phyloP scores from a whole-genome alignment of 92 coral and sea anemone genomes.

The Epizoanthus rinbou region DNA sequence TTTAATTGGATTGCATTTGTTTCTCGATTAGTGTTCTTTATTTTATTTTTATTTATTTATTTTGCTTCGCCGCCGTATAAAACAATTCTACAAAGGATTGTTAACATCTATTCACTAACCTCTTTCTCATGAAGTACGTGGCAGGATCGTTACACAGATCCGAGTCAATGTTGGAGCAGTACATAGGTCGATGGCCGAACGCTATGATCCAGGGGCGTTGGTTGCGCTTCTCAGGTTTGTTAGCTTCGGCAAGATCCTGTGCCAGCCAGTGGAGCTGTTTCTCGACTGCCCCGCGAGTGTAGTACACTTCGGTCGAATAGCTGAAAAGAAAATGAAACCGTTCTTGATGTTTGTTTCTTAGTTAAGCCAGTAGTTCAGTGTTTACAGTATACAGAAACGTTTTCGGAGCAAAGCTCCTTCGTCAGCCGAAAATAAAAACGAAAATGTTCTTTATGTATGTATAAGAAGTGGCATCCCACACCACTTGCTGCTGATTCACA shows the following conservation, averaged over 20 bases:
- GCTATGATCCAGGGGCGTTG: constrained; percentile 80
- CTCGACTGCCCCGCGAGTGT: constrained; percentile 61
- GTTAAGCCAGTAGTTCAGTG: too few relatives aligned
- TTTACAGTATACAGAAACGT: too few relatives aligned
- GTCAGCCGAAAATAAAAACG: neutral
- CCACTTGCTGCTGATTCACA: neutral
- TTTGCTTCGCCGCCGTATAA: too few relatives aligned
- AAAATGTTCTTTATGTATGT: neutral
- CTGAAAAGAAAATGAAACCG: constrained; percentile 22
- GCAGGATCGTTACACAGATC: constrained; percentile 69
- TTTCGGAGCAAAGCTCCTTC: too few relatives aligned
- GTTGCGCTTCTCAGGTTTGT: constrained; percentile 69
- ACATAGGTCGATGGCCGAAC: constrained; percentile 86
- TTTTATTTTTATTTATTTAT: too few relatives aligned
- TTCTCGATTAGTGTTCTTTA: neutral
- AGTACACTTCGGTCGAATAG: constrained; percentile 77
- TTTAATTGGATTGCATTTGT: neutral
- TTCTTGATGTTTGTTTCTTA: neutral
- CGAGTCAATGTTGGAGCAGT: constrained; percentile 79
- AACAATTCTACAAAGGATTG: too few relatives aligned
- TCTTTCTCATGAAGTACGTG: constrained; percentile 61
- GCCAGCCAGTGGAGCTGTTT: constrained; percentile 68
- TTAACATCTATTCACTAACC: constrained; percentile 50
- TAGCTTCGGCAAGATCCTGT: constrained; percentile 69
- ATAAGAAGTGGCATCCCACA: neutral